A percentile compares a stretch with the other conserved stretches of the same genome.
These are phyloP conservation scores for Pristionchus fissidentatus DNA, from an alignment of 2,888 invertebrate genomes.

Conservation along the genomic window DNA sequence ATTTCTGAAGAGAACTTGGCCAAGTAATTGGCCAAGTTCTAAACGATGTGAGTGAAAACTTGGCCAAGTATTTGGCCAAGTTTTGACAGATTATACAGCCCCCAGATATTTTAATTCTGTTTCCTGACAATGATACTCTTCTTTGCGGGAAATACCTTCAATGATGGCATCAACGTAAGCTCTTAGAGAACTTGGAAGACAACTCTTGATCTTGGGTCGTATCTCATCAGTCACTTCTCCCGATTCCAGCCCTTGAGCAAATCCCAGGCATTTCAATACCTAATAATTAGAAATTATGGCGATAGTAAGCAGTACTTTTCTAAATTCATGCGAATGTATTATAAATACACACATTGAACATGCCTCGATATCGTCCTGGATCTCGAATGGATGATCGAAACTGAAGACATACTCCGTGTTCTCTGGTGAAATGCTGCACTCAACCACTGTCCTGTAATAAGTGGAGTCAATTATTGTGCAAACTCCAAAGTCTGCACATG, in stretches of 20 bases:
- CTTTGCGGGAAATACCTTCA: conserved; percentile 50
- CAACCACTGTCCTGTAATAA: conserved; percentile 59
- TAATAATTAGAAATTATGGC: too few species aligned
- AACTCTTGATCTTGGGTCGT: conserved; percentile 63
- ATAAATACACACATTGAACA: neutral
- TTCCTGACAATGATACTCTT: too few species aligned
- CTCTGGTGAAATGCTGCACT: conserved; percentile 61
- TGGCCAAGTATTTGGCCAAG: too few species aligned
- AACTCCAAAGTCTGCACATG: too few species aligned
- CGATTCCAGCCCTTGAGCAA: conserved; percentile 91
- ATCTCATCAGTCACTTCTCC: conserved; percentile 80
- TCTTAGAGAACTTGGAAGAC: conserved; percentile 68
- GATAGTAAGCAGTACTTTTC: neutral
- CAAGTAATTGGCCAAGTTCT: too few species aligned
- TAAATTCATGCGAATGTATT: neutral
- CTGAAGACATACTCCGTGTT: conserved; percentile 99
- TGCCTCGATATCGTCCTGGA: conserved; percentile 94
- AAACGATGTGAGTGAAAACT: too few species aligned
- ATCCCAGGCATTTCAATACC: conserved; percentile 94
- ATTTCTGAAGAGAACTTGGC: too few species aligned
- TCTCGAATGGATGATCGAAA: conserved; percentile 98
- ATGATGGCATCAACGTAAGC: conserved; percentile 72
- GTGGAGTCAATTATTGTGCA: too few species aligned
- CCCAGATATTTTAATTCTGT: too few species aligned
- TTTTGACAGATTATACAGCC: too few species aligned